A percentile compares a stretch with the other conserved stretches of the same genome.
phyloP scores from a whole-genome alignment of 2,797 vertebrate genomes.

The Hippopotamyrus pictus region DNA sequence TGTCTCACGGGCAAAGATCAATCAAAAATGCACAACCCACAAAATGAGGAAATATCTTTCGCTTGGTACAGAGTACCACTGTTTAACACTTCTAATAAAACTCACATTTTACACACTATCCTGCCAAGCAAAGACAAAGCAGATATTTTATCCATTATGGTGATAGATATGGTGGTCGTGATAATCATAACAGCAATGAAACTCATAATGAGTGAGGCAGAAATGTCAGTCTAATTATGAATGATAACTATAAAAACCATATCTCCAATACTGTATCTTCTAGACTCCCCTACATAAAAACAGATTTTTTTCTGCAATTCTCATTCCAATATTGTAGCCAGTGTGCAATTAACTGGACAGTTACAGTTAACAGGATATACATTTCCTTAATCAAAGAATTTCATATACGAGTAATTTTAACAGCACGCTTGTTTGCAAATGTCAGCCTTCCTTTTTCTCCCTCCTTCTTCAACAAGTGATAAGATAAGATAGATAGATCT shows the following conservation, averaged over 20 bases:
- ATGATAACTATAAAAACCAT: background rate
- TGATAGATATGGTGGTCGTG: background rate
- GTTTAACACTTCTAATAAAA: slow-evolving; percentile 46
- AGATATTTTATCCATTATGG: background rate
- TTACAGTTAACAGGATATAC: background rate
- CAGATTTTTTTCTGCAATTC: background rate
- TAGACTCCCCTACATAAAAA: background rate
- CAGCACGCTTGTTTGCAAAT: background rate
- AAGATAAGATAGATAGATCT: no score
- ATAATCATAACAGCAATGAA: background rate
- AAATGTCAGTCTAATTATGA: background rate
- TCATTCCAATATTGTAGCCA: background rate
- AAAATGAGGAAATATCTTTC: slow-evolving; percentile 31
- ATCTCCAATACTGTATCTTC: background rate
- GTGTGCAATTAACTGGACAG: background rate
- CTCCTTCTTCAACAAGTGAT: background rate
- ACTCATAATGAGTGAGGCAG: background rate
- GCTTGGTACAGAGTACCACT: slow-evolving; percentile 24
- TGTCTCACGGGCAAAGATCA: slow-evolving; percentile 48
- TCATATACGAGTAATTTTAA: background rate
- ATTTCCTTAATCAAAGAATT: background rate
- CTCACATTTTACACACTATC: slow-evolving; percentile 5
- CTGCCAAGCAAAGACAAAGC: background rate
- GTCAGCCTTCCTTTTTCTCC: background rate
- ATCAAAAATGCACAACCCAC: slow-evolving; percentile 48